A percentile compares a stretch with the other conserved stretches of the same genome.
phyloP scores from a whole-genome alignment of 1,140 invertebrate species.

The Lucilia cuprina region DNA sequence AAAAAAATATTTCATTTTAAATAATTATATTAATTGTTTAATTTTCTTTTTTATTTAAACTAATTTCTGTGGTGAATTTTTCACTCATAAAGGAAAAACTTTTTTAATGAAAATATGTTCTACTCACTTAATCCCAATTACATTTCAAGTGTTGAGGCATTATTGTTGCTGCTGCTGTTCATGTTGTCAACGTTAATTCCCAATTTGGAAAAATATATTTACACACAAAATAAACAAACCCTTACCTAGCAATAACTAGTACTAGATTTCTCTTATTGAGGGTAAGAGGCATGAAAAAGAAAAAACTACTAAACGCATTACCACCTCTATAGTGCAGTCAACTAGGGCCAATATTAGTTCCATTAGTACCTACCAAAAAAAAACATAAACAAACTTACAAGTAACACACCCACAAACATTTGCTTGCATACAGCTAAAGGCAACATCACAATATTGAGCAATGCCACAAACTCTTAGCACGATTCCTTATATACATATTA shows the following conservation, averaged over 20 bases:
- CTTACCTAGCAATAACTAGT: not conserved
- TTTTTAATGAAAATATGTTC: conserved; percentile 15
- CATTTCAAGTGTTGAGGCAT: not conserved
- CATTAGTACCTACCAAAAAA: not conserved
- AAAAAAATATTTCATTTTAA: no score
- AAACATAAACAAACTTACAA: no score
- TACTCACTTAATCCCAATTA: conserved; percentile 2
- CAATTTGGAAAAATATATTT: not conserved
- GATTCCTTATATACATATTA: not conserved
- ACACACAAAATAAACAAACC: not conserved
- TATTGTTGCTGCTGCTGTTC: not conserved
- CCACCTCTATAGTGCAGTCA: not conserved
- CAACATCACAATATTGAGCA: no score
- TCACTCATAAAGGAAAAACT: not conserved
- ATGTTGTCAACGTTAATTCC: conserved; percentile 4
- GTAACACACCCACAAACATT: not conserved
- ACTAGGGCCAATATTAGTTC: not conserved
- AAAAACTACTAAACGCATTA: not conserved
- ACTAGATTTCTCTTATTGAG: not conserved
- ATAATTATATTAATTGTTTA: no score
- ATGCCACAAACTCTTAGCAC: no score
- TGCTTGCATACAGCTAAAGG: no score
- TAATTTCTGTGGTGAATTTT: no score
- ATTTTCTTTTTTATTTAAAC: no score
- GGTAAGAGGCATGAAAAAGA: not conserved